phyloP scores from a whole-genome alignment of 2,888 invertebrate genomes.

The Tetragonula carbonaria region DNA sequence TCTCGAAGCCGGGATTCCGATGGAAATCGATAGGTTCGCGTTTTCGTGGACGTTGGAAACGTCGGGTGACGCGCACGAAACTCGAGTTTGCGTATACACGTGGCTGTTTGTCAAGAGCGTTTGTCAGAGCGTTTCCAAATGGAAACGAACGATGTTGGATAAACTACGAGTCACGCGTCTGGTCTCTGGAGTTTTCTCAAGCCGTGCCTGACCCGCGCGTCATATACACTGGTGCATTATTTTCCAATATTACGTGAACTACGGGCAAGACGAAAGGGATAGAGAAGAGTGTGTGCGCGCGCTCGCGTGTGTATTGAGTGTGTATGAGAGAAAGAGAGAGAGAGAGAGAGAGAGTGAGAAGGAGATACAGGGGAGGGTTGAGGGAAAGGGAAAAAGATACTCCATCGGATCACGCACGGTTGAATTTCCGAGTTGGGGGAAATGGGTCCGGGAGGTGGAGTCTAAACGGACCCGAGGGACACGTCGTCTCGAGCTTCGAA shows the following conservation, averaged over 20 bases:
- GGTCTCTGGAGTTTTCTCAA: conserved; percentile 39
- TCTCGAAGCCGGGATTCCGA: not conserved
- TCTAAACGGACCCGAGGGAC: conserved; percentile 81
- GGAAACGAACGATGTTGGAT: conserved; percentile 44
- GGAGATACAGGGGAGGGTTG: conserved; percentile 20
- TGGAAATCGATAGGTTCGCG: conserved; percentile 22
- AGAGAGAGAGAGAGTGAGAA: too few species aligned
- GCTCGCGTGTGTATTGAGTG: too few species aligned
- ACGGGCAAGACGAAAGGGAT: conserved; percentile 52
- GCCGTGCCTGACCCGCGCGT: conserved; percentile 59
- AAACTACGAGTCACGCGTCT: conserved; percentile 43
- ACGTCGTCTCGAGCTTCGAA: conserved; percentile 76
- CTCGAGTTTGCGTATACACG: not conserved
- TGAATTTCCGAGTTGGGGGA: conserved; percentile 77
- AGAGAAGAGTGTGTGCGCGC: too few species aligned
- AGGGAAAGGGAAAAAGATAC: conserved; percentile 54
- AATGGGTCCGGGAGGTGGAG: conserved; percentile 61
- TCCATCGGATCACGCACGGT: conserved; percentile 77
- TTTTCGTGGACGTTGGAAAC: not conserved
- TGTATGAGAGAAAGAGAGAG: too few species aligned
- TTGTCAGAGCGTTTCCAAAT: conserved; percentile 7
- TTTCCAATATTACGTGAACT: conserved; percentile 79
- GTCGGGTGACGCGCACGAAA: not conserved
- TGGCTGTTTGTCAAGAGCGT: conserved; percentile 5
- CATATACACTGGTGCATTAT: conserved; percentile 80